Conservation (phyloP, 2,888 invertebrate species). For the Heliconius erato region DNA sequence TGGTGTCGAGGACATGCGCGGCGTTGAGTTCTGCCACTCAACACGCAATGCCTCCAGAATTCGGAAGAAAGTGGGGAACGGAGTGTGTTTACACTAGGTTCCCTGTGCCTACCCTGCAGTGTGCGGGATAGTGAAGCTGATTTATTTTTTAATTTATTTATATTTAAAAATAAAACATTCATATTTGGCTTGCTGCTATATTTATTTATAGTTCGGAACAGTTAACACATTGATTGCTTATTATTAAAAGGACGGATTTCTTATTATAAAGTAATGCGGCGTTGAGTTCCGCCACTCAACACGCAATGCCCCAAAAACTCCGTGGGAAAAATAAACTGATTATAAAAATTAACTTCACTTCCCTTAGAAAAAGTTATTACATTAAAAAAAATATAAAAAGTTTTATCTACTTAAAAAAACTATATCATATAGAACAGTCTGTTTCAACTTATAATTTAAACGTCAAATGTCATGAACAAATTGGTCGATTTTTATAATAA, state of each 20-base stretch:
- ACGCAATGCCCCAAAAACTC: too few species aligned
- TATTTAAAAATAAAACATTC: not conserved
- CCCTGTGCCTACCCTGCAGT: too few species aligned
- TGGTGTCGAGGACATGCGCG: too few species aligned
- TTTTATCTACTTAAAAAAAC: not conserved
- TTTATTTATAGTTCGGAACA: not conserved
- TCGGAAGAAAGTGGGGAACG: too few species aligned
- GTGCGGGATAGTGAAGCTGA: not conserved
- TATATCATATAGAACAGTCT: not conserved
- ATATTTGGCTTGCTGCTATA: not conserved
- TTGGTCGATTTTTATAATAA: constrained; percentile 29
- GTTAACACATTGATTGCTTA: not conserved
- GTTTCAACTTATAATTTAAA: not conserved
- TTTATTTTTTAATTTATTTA: too few species aligned
- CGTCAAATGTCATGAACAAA: constrained; percentile 32
- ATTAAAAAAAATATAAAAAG: not conserved
- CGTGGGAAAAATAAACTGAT: too few species aligned
- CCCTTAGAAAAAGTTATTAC: not conserved
- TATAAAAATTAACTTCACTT: too few species aligned
- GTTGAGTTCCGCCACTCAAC: too few species aligned
- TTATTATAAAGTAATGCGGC: too few species aligned
- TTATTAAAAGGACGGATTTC: not conserved
- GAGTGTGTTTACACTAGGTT: too few species aligned
- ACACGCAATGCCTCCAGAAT: too few species aligned
- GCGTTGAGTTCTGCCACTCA: too few species aligned